Evolutionary conservation across 2,113 vertebrate species (phyloP), one percentile per base, ranked within the genome.

Genomic region (Paraplagusia blochii): DNA sequence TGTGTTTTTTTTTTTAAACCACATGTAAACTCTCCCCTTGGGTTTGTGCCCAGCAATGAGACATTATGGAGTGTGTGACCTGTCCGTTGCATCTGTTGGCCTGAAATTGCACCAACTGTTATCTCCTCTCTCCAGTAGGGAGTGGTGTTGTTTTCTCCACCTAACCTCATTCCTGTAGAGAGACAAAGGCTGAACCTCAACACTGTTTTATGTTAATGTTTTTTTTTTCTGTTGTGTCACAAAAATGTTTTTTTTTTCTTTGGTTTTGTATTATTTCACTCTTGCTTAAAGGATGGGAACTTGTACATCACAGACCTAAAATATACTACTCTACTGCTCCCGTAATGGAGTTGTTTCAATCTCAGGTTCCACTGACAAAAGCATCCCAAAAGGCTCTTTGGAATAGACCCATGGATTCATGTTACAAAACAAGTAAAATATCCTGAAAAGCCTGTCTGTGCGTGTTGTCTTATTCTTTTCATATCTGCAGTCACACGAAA

Each of bases 291-390:
- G 64, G 77, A 74, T 79, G 58, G 63, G 70, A 86, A 67, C 49
- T 69, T 72, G 74, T 53, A 81, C 44, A 53, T 87, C 81, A 85
- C 66, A 85, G 83, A 87, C 70, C 77, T 85, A 79, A 84, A 81
- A 72, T 83, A 89, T 74, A 79, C 72, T 67, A 81, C 80, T 82
- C 69, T 85, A 77, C 53, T 69, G 35, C 88, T 90, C 87, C 80
- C 61, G 64, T 55, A 59, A 79, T 77, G 87, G 88, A 85, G 87
- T 82, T 82, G 83, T 82, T 83, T 83, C 88, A 62, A 89, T 89
- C 90, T 91, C 90, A 91, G 90, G 90, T 91, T 91, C 84, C 86
- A 87, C 86, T 87, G 82, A 88, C 76, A 82, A 88, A n/a, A 87
- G 79, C 86, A 88, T 84, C 80, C 79, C 75, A 64, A 81, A 84